phyloP scores from a whole-genome alignment of 2,797 vertebrate species.

The Sarcophilus harrisii region DNA sequence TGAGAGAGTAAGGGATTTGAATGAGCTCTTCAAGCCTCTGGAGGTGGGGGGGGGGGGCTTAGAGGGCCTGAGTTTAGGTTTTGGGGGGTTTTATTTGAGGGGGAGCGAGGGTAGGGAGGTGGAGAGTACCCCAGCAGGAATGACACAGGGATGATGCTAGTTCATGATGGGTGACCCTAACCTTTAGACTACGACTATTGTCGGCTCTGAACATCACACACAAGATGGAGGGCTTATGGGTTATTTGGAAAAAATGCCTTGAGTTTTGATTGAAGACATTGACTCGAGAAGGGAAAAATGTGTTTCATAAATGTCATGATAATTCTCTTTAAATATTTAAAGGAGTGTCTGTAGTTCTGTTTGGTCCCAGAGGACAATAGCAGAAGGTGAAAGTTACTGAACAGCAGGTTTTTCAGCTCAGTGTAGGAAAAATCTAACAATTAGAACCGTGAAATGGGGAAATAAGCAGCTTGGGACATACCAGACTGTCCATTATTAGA shows the following conservation, averaged over 20 bases:
- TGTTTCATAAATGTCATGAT: not conserved
- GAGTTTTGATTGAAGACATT: not conserved
- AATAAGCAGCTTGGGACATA: not conserved
- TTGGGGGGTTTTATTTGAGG: not conserved
- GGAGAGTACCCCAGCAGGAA: not conserved
- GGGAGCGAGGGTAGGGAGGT: fast-evolving
- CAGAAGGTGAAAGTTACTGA: not conserved
- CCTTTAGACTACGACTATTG: not conserved
- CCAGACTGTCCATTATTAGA: not conserved
- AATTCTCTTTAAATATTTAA: not conserved
- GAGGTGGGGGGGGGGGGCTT: not conserved
- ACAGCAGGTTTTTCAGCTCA: not conserved
- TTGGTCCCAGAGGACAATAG: not conserved
- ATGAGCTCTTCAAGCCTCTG: not conserved
- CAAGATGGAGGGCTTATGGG: not conserved
- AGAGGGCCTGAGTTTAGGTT: not conserved
- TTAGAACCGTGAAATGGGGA: not conserved
- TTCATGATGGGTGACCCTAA: not conserved
- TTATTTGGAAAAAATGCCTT: not conserved
- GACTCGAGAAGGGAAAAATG: not conserved
- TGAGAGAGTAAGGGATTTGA: not conserved
- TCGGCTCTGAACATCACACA: not conserved
- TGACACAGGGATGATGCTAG: not conserved
- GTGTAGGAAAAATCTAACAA: not conserved
- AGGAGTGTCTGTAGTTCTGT: not conserved